Base-by-base conservation (phyloP, 2,888 invertebrate genomes). In the Andrena hattorfiana region DNA sequence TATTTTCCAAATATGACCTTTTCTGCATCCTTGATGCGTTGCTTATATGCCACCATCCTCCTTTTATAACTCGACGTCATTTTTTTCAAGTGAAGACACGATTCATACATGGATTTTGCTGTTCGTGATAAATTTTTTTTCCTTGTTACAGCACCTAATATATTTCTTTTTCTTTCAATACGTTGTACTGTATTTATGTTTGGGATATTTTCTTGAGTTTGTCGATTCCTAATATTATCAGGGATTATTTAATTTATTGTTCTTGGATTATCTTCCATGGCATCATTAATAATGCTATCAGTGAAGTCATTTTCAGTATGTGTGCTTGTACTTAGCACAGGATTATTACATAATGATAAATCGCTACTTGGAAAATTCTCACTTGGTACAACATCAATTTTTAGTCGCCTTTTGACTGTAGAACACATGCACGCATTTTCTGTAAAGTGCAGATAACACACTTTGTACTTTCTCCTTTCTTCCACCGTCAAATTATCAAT, bases 121-220 rank as follows among this genome's bases (percentile, higher is more conserved):
- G 49, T 49, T n/a, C n/a, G 2, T 49, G 49, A 49, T 49, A 49
- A 49, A n/a, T 49, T n/a, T 2, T n/a, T 49, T 49, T n/a, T 49
- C 49, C 49, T n/a, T n/a, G 5, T 49, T 49, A 49, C 49, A 49
- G 49, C 49, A 49, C 49, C 49, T 49, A 49, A 49, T 49, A 49
- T n/a, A n/a, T n/a, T 49, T n/a, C n/a, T 35, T 10, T 35, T 49
- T 49, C 49, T 49, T 49, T n/a, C 5, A n/a, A 6, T n/a, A n/a
- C n/a, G 49, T 49, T 48, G 48, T 48, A 48, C 48, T 48, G 48
- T 13, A 48, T 48, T 48, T 13, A 48, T 48, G 48, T 48, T 10
- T 48, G 8, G 48, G 13, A n/a, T n/a, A 49, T 49, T 49, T 49
- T 49, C 49, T n/a, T 49, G 5, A 49, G 49, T n/a, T 6, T 49